Base-by-base conservation (phyloP, 2,888 invertebrate species). In the Sinelater perroti region DNA sequence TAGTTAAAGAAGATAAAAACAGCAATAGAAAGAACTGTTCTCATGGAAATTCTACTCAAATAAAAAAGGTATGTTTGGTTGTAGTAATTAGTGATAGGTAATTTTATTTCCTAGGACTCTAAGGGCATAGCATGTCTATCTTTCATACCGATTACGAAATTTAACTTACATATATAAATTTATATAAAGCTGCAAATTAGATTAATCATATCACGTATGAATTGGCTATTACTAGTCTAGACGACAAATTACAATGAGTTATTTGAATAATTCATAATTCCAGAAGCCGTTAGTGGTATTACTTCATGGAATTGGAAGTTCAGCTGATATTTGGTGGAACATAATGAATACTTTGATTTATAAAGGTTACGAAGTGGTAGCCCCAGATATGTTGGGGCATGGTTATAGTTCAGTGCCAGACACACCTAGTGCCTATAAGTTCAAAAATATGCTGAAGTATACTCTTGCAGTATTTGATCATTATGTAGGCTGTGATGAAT, bases 361-460 rank as follows among this genome's bases (percentile, higher is more conserved):
- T 38, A 76, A 78, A 61, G 87, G 86, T 0, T 85, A 83, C 72
- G 86, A 87, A 67, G 81, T 87, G 51, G 78, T 87, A 7, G 87
- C 86, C 1, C 85, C 87, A 8, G 88, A 88, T 71, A 78, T 88
- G 73, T 75, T 88, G 26, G 88, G 88, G 0, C 88, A 88, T 70
- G 88, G 88, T 0, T 80, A 83, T 67, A 87, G 87, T 68, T 81
- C 83, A 36, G 83, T 85, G 5, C 86, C 88, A 7, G 75, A 80
- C 58, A 77, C 80, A 56, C 70, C 79, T 1, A 75, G 75, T 47
- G 81, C 82, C 33, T 88, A 88, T 69, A 80, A 79, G 20, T 88
- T 88, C 68, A 78, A 80, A 55, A 83, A 83, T 66, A 77, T 88
- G 35, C 73, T 85, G 53, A 78, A 80, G 56, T 86, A 88, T 69